Base-by-base conservation (phyloP, 2,888 invertebrate species). In the Tachina lurida region DNA sequence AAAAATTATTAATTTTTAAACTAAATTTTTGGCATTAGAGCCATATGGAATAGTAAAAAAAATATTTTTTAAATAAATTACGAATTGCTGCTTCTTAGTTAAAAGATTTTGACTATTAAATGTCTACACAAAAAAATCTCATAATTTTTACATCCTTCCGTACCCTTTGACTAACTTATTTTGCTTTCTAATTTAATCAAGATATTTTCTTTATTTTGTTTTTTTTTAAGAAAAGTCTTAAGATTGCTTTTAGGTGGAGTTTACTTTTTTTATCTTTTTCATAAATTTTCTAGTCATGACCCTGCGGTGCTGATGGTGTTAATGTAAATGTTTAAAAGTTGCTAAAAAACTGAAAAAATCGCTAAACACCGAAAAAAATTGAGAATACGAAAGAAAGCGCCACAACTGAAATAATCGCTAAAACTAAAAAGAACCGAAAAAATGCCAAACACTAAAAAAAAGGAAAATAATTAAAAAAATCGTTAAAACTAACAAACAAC, bases 161-260 rank as follows among this genome's bases (percentile, higher is more conserved):
- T 62, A 78, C 45, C 60, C 60, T 62, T 70, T 78, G 41, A 78
- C 49, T 41, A 62, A 70, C 49, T 60, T n/a, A 62, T 3, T 70
- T 62, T 62, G 17, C 41, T 70, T 43, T 49, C 19, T 43, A 60
- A 70, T 62, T 70, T 22, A 78, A 78, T 78, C 58, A 49, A 77
- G 49, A 43, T 70, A 52, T 62, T 49, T 60, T 8, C 47, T 47
- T 58, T 62, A 31, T 31, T 31, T 31, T n/a, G 22, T 31, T 31
- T 31, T 31, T 31, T 41, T 52, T n/a, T 19, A 9, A 22, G 22
- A n/a, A 52, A 13, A 68, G 52, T 62, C n/a, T 10, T 56, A 67
- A 67, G 56, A 67, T 31, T 54, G 45, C 54, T 78, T 78, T 54
- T 19, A 45, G 70, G 45, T 43, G 19, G 31, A 70, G 54, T 15